Conservation (phyloP, 30 jellyfish, hydroid and myxozoan species). For the Cassiopea xamachana region DNA sequence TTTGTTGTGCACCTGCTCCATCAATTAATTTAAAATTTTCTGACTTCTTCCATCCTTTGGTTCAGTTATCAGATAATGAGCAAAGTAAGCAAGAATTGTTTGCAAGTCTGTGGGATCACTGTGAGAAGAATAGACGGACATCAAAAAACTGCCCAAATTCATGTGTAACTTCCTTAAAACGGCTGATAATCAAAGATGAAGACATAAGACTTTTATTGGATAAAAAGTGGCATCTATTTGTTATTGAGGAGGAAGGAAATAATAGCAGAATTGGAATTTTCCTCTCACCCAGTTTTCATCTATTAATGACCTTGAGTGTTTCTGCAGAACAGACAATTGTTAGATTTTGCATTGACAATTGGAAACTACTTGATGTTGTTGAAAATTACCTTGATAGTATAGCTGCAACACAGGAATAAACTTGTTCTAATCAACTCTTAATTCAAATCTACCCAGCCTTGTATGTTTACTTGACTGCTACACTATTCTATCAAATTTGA, state of each 20-base stretch:
- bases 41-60: slow-evolving; percentile 60
- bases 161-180: slow-evolving; percentile 42
- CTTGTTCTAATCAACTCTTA: not conserved
- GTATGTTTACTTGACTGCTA: too few relatives aligned
- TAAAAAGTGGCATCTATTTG: slow-evolving; percentile 9
- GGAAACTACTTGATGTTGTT: slow-evolving; percentile 58
- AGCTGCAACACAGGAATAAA: not conserved
- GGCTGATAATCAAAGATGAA: slow-evolving; percentile 16
- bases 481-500: too few relatives aligned
- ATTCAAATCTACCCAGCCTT: too few relatives aligned
- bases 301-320: slow-evolving; percentile 33
- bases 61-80: not conserved
- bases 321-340: slow-evolving; percentile 44
- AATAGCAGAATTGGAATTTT: slow-evolving; percentile 36
- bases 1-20: slow-evolving; percentile 53
- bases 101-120: slow-evolving; percentile 43
- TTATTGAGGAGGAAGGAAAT: slow-evolving; percentile 1
- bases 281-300: slow-evolving; percentile 58
- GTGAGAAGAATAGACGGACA: slow-evolving; percentile 19
- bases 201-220: slow-evolving; percentile 14
- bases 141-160: not conserved
- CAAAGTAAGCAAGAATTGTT: not conserved
- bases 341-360: slow-evolving; percentile 69
- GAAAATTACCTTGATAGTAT: slow-evolving; percentile 57
- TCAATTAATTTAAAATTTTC: slow-evolving; percentile 26